Conservation (phyloP, 2,888 invertebrate species). For the Eledona agricola region DNA sequence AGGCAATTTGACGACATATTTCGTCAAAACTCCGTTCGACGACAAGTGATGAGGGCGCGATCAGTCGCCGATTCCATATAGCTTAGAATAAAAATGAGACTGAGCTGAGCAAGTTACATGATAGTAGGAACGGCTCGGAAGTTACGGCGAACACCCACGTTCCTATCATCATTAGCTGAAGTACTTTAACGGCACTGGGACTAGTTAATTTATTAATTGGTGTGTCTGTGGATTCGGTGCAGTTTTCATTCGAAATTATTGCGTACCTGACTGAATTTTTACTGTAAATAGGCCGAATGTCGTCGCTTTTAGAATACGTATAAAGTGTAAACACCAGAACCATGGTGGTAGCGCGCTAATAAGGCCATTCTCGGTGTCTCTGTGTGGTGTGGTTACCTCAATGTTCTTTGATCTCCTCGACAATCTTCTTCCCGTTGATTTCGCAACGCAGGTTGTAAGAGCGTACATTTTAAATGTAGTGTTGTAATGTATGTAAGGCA, state of each 20-base stretch:
- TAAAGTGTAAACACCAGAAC: slow-evolving; percentile 15
- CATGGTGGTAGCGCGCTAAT: slow-evolving; percentile 9
- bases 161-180: slow-evolving; percentile 7
- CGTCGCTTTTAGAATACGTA: slow-evolving; percentile 16
- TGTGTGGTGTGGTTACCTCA: slow-evolving; percentile 1
- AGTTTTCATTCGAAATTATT: neutral
- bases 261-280: slow-evolving; percentile 25
- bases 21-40: slow-evolving; percentile 76
- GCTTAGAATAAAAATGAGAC: slow-evolving; percentile 7
- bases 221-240: neutral
- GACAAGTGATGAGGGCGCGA: slow-evolving; percentile 22
- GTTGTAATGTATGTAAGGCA: slow-evolving; percentile 12
- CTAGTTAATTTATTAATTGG: too few relatives aligned
- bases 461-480: slow-evolving; percentile 17
- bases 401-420: slow-evolving; percentile 18
- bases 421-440: slow-evolving; percentile 24
- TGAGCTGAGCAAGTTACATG: slow-evolving; percentile 3
- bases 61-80: slow-evolving; percentile 6
- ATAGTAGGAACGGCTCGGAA: slow-evolving; percentile 4
- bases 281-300: slow-evolving; percentile 13
- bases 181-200: slow-evolving; percentile 6
- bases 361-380: slow-evolving; percentile 12
- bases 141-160: slow-evolving; percentile 8
- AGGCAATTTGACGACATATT: slow-evolving; percentile 88
- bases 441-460: too few relatives aligned